These are phyloP conservation scores for Spisula solida DNA, from an alignment of 2,888 invertebrate species.

Conservation along the genomic window DNA sequence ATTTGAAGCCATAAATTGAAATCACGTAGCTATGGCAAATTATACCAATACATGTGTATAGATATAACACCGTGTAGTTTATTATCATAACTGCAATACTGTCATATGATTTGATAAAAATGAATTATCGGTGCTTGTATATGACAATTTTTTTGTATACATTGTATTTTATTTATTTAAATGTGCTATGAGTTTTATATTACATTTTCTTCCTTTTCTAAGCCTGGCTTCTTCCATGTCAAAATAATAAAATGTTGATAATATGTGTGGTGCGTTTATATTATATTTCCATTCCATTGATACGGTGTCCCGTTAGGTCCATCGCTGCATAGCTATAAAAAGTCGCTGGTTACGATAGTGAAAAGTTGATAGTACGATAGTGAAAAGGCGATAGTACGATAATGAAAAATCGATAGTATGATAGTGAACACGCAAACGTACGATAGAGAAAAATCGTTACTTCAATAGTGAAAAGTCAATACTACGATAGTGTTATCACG, in stretches of 20 bases:
- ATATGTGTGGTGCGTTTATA: not conserved
- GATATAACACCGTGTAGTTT: not conserved
- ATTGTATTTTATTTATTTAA: conserved; percentile 17
- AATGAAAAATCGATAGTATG: no score
- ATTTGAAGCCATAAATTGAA: no score
- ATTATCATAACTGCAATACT: not conserved
- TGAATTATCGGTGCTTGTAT: not conserved
- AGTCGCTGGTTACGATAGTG: no score
- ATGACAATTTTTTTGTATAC: not conserved
- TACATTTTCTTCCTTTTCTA: not conserved
- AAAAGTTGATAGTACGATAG: no score
- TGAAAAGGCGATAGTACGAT: no score
- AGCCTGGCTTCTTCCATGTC: not conserved
- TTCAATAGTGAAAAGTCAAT: no score
- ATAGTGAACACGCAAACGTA: no score
- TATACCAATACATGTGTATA: not conserved
- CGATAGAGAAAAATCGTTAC: no score
- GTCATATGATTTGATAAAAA: not conserved
- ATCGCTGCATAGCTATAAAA: no score
- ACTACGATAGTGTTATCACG: no score
- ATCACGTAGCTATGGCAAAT: no score
- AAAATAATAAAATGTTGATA: conserved; percentile 1
- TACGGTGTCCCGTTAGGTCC: no score
- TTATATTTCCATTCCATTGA: not conserved
- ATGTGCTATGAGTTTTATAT: not conserved